These are phyloP conservation scores for Pilophorus perplexus DNA, from an alignment of 2,888 invertebrate species.

Conservation along the genomic window DNA sequence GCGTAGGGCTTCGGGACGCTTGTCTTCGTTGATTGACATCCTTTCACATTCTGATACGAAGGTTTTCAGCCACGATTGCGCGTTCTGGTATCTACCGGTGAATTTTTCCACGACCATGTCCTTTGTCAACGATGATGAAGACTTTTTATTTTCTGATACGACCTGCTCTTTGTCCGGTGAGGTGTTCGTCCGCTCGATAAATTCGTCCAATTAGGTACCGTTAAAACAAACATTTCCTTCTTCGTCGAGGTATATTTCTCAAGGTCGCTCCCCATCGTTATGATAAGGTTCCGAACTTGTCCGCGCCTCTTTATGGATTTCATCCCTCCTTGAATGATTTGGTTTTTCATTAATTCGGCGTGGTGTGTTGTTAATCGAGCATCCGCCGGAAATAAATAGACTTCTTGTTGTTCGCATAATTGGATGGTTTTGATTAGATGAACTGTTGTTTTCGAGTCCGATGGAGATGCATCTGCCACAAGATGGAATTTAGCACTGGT, in stretches of 20 bases:
- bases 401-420: slow-evolving; percentile 2
- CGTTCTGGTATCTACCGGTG: slow-evolving; percentile 12
- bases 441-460: neutral
- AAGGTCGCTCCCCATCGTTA: neutral
- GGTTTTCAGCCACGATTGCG: neutral
- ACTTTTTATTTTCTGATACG: neutral
- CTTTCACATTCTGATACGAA: neutral
- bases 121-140: slow-evolving; percentile 17
- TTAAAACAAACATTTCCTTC: slow-evolving; percentile 16
- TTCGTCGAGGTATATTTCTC: slow-evolving; percentile 9
- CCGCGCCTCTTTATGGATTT: neutral
- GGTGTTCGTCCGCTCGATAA: neutral
- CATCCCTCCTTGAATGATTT: neutral
- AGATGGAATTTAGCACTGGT: slow-evolving; percentile 19
- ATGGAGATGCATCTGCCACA: neutral
- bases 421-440: slow-evolving; percentile 2
- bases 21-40: neutral
- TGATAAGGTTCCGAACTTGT: slow-evolving; percentile 9
- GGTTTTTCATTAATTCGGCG: slow-evolving; percentile 3
- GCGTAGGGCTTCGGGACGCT: slow-evolving; percentile 3
- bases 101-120: slow-evolving; percentile 5
- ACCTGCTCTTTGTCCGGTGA: slow-evolving; percentile 6
- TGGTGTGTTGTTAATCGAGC: neutral
- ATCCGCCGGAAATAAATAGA: slow-evolving; percentile 7
- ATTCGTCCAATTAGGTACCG: slow-evolving; percentile 16